Evolutionary conservation across 2,113 vertebrate species (phyloP), one percentile per base, ranked within the genome.

Genomic region (Promerops cafer): DNA sequence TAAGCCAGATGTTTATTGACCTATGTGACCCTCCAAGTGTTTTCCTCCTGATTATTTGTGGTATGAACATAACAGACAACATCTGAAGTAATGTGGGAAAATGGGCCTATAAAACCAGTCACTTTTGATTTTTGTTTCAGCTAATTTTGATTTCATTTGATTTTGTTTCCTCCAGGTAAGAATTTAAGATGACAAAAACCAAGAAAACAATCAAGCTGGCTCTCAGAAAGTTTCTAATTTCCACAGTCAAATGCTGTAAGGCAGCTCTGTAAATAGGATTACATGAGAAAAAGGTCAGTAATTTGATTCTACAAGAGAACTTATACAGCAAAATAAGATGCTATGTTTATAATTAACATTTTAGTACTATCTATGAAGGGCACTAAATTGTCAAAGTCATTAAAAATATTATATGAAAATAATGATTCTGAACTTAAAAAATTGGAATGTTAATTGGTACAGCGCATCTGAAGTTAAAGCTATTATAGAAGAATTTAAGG

Each of bases 1-100:
- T 96, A 96, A 96, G 57, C 94, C 96, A 97, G 96, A 96, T 96
- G 96, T 96, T 96, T 95, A 92, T 90, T 97, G 96, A 97, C 96
- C 96, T 96, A 5, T 45, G 88, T 90, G 94, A 96, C 94, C 83
- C 69, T 87, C 60, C 92, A 95, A 96, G 94, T 96, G 96, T 93
- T 97, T 96, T 92, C 72, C 53, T 84, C 56, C 65, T 93, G 90
- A 89, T 95, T 97, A 96, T 95, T 96, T 93, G 90, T 57, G 83
- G 69, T 95, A 96, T 90, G 96, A 96, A 90, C 83, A 92, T 96
- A 96, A 95, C 93, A 95, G 96, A 94, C 96, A 97, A 96, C 96
- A 96, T 97, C 94, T 97, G 96, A 97, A 95, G 72, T 96, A 92
- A 96, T 92, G 96, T 92, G 96, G 93, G 92, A 93, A 96, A 96